Conservation (phyloP, 2,113 vertebrate genomes). For the Gymnorhina tibicen region DNA sequence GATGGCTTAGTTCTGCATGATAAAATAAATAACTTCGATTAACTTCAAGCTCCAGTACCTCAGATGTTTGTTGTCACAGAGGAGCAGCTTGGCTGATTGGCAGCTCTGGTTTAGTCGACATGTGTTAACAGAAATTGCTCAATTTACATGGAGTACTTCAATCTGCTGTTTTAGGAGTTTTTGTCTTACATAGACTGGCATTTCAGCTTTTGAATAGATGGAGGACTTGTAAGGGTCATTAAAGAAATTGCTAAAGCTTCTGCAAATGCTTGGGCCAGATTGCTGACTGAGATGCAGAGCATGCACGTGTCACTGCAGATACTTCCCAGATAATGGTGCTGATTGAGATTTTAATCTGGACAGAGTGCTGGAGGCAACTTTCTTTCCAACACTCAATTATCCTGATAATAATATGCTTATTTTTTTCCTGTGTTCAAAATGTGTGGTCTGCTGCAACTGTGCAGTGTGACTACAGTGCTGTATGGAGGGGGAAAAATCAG, state of each 20-base stretch:
- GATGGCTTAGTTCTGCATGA: constrained; percentile 48
- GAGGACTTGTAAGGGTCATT: constrained; percentile 55
- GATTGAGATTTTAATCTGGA: constrained; percentile 60
- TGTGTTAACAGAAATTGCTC: constrained; percentile 56
- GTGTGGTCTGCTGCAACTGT: constrained; percentile 34
- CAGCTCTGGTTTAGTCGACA: constrained; percentile 41
- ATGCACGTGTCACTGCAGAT: constrained; percentile 47
- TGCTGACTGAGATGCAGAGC: constrained; percentile 31
- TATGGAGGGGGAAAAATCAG: not conserved
- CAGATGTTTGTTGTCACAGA: constrained; percentile 60
- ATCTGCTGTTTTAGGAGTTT: constrained; percentile 54
- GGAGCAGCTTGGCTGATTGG: constrained; percentile 55
- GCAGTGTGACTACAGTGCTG: not conserved
- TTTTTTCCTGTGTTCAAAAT: not conserved
- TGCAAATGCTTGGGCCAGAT: constrained; percentile 37
- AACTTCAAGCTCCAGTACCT: constrained; percentile 51
- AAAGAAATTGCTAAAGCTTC: constrained; percentile 55
- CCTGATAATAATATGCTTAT: constrained; percentile 19
- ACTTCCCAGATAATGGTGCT: constrained; percentile 49
- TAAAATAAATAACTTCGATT: constrained; percentile 55
- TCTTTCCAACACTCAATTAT: constrained; percentile 44
- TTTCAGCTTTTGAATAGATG: constrained; percentile 43
- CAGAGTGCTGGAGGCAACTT: not conserved
- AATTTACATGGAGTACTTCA: constrained; percentile 49
- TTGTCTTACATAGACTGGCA: not conserved